Evolutionary conservation across 1,140 invertebrate species (phyloP).

Genomic region (Elysia chlorotica): DNA sequence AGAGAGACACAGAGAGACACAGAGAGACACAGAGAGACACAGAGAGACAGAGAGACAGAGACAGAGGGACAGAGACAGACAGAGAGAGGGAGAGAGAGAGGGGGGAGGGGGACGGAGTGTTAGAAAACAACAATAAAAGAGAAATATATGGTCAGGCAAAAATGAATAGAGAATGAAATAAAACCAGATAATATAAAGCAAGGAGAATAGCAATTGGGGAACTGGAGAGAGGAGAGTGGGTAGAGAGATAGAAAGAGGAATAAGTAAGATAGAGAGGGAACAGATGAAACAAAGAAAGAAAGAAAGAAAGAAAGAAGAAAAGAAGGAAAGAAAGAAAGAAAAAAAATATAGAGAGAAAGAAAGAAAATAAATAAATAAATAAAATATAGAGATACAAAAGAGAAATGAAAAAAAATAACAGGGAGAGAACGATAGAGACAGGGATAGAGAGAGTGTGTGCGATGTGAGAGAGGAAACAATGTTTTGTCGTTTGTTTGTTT

Average conservation of each 20-base stretch:
- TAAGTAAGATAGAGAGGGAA: background rate
- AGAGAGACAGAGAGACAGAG: constrained; percentile 2
- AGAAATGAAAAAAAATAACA: background rate
- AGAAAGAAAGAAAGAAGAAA: background rate
- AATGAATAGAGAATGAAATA: background rate
- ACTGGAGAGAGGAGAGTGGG: background rate
- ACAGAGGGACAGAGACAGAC: background rate
- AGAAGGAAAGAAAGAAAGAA: background rate
- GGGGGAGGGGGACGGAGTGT: background rate
- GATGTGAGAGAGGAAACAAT: constrained; percentile 5
- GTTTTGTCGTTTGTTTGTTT: too few species aligned
- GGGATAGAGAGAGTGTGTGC: background rate
- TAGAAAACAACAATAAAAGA: background rate
- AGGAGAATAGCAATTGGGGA: background rate
- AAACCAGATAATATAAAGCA: background rate
- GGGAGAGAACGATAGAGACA: background rate
- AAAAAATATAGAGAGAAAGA: background rate
- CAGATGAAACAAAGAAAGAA: background rate
- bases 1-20: background rate
- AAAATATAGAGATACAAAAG: background rate
- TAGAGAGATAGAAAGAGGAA: constrained; percentile 1
- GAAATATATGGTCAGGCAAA: background rate
- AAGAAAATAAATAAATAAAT: constrained; percentile 1
- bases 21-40: background rate
- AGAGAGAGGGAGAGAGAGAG: background rate